Conservation (phyloP, 2,797 vertebrate species). For the Echeneis naucrates region DNA sequence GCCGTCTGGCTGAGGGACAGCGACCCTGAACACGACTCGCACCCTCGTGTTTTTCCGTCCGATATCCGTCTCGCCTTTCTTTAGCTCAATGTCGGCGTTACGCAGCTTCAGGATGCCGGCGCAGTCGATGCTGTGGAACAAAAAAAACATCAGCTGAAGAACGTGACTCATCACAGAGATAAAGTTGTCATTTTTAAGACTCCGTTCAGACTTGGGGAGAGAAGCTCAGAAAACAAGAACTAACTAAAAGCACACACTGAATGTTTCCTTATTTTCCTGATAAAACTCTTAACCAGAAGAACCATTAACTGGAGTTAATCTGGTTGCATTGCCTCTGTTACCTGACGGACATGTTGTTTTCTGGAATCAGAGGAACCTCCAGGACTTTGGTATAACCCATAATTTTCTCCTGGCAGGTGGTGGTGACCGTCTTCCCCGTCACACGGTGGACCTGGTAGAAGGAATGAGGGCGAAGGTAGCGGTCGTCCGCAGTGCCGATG, state of each 20-base stretch:
- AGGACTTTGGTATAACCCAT: slow-evolving; percentile 90
- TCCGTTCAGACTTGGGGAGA: no score
- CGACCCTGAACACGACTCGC: slow-evolving; percentile 92
- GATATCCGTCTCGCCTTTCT: slow-evolving; percentile 95
- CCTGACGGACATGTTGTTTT: slow-evolving; percentile 95
- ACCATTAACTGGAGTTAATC: no score
- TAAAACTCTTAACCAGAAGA: no score
- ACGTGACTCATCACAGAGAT: neutral
- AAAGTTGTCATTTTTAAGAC: no score
- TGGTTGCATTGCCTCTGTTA: slow-evolving; percentile 60
- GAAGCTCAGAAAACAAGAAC: no score
- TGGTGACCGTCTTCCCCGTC: slow-evolving; percentile 96
- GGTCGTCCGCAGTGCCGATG: slow-evolving; percentile 95
- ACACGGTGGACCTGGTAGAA: slow-evolving; percentile 99
- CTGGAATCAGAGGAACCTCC: slow-evolving; percentile 94
- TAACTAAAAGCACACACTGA: no score
- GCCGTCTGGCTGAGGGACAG: slow-evolving; percentile 89
- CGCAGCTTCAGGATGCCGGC: slow-evolving; percentile 97
- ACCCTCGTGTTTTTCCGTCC: slow-evolving; percentile 97
- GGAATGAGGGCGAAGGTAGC: slow-evolving; percentile 91
- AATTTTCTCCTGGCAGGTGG: slow-evolving; percentile 91
- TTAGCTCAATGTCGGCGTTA: slow-evolving; percentile 97
- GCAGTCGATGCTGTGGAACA: slow-evolving; percentile 90
- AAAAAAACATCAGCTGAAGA: neutral
- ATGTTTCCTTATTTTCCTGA: no score